Conservation (phyloP, 2,888 invertebrate species). For the Eustalomyia histrio region DNA sequence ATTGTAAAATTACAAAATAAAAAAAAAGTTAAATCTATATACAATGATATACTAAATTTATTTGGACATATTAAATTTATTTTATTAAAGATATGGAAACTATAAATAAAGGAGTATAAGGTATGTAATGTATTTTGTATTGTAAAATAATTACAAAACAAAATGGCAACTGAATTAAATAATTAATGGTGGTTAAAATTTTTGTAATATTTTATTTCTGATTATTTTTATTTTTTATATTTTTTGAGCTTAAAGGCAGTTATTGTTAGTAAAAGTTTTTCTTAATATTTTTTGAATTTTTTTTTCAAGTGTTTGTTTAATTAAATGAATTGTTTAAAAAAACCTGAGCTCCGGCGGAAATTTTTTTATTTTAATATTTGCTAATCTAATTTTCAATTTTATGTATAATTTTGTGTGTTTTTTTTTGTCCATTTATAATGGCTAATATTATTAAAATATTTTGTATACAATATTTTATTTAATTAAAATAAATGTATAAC, state of each 20-base stretch:
- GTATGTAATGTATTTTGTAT: conserved; percentile 16
- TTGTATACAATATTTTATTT: conserved; percentile 18
- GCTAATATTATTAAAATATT: conserved; percentile 14
- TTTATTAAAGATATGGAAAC: too few species aligned
- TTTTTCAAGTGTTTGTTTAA: conserved; percentile 3
- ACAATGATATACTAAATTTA: conserved; percentile 25
- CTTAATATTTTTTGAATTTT: conserved; percentile 12
- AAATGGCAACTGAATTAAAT: conserved; percentile 58
- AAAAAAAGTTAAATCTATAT: conserved; percentile 39
- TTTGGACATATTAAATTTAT: too few species aligned
- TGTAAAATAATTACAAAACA: conserved; percentile 23
- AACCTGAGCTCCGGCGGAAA: conserved; percentile 56
- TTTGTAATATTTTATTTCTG: conserved; percentile 5
- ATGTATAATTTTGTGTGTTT: conserved; percentile 6
- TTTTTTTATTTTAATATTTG: conserved; percentile 35
- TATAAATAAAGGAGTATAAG: too few species aligned
- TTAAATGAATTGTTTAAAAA: conserved; percentile 8
- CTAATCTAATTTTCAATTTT: conserved; percentile 14
- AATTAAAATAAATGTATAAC: conserved; percentile 20
- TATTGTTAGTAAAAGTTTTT: conserved; percentile 32
- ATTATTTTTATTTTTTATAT: conserved; percentile 22
- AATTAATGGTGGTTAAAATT: conserved; percentile 47
- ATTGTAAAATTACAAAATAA: conserved; percentile 36
- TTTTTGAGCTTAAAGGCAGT: conserved; percentile 61
- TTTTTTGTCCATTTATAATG: conserved; percentile 34